Percentiles rank a stretch among this genome's conserved stretches.
These are phyloP conservation scores for Sitta carolinensis DNA, from an alignment of 2,797 vertebrate species.

Conservation along the genomic window DNA sequence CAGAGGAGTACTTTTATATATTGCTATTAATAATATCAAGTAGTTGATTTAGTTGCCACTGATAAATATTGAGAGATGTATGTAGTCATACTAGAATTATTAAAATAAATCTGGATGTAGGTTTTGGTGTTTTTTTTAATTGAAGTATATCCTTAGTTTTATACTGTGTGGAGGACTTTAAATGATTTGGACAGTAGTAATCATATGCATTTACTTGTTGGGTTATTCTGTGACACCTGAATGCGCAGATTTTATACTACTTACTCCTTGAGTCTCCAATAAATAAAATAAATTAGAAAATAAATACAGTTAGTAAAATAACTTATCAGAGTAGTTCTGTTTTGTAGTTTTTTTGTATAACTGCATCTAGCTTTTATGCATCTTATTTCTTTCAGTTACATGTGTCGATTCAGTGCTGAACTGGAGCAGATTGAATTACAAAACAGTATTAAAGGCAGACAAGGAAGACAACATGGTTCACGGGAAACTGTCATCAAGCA, in stretches of 20 bases:
- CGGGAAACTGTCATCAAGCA: conserved; percentile 89
- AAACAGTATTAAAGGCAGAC: conserved; percentile 92
- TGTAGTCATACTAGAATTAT: not conserved
- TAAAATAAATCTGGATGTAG: not conserved
- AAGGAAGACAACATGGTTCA: conserved; percentile 87
- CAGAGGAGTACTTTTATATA: not conserved
- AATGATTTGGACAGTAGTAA: not conserved
- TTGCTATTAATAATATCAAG: not conserved
- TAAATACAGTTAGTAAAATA: not conserved
- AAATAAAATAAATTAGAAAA: not conserved
- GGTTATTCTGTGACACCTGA: not conserved
- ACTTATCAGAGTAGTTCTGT: not conserved
- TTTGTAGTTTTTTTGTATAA: not conserved
- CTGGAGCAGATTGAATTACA: conserved; percentile 93
- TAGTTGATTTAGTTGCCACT: not conserved
- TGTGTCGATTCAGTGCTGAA: conserved; percentile 87
- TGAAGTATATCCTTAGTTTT: not conserved
- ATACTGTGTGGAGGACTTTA: not conserved
- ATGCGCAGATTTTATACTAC: not conserved
- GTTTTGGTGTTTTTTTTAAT: not conserved
- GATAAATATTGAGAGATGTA: not conserved
- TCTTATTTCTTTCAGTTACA: conserved; percentile 81
- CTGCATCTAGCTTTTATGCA: not conserved
- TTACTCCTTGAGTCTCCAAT: not conserved
- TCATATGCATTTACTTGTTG: not conserved